Percentiles rank a stretch among this genome's conserved stretches.
These are phyloP conservation scores for Periophthalmodon schlosseri DNA, from an alignment of 2,113 vertebrate genomes.

Conservation along the genomic window DNA sequence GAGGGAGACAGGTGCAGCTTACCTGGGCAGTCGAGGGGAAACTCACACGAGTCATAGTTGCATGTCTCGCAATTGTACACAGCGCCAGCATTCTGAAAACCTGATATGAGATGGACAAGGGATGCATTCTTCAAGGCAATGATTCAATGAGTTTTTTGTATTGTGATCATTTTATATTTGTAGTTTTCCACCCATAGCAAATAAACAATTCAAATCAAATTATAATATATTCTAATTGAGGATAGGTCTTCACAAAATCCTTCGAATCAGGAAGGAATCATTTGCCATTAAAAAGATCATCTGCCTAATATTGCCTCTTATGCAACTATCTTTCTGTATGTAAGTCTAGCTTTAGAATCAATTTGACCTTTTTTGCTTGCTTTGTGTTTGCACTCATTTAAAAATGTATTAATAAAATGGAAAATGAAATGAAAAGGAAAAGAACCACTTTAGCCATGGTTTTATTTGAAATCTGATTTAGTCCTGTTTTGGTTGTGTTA, in stretches of 20 bases:
- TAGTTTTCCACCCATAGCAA: no score
- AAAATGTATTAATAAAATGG: no score
- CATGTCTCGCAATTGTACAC: constrained; percentile 73
- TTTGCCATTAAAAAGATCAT: background rate
- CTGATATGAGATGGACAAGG: constrained; percentile 36
- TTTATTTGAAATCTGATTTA: background rate
- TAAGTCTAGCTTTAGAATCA: background rate
- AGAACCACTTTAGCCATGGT: background rate
- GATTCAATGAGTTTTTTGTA: background rate
- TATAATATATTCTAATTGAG: no score
- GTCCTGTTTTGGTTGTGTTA: no score
- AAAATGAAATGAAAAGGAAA: no score
- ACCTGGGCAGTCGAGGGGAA: constrained; percentile 78
- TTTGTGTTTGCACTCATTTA: background rate
- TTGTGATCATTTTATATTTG: no score
- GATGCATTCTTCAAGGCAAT: background rate
- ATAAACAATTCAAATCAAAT: background rate
- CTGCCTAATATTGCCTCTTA: background rate
- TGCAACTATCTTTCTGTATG: background rate
- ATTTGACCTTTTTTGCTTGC: background rate
- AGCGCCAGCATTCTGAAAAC: constrained; percentile 68
- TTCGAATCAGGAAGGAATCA: background rate
- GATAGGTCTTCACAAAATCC: background rate
- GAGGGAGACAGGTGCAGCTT: constrained; percentile 33
- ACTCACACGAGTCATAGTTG: constrained; percentile 71